A percentile compares a stretch with the other conserved stretches of the same genome.
phyloP scores from a whole-genome alignment of 2,113 vertebrate species.

The Erpornis zantholeuca region DNA sequence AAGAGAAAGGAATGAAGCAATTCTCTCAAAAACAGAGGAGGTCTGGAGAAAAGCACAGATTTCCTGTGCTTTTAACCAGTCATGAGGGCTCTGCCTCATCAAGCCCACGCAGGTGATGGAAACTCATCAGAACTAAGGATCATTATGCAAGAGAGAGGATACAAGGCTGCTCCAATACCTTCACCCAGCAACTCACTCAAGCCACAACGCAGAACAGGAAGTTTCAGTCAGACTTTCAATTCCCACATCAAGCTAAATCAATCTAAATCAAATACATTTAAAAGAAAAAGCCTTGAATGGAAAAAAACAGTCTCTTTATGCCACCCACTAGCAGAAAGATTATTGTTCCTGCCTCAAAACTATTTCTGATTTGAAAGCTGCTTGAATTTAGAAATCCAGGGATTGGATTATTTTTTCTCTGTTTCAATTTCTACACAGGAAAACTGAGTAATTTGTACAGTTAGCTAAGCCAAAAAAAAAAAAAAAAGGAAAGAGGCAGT shows the following conservation, averaged over 20 bases:
- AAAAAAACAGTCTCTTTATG: constrained; percentile 33
- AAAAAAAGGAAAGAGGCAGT: fast-evolving
- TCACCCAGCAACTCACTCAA: constrained; percentile 24
- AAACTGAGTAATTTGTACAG: not conserved
- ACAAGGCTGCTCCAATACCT: not conserved
- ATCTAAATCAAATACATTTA: constrained; percentile 35
- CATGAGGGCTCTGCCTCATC: not conserved
- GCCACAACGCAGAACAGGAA: constrained; percentile 60
- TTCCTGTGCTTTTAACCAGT: constrained; percentile 35
- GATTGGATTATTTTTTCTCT: not conserved
- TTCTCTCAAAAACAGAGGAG: not conserved
- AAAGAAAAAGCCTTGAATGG: constrained; percentile 32
- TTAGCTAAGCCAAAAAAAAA: not conserved
- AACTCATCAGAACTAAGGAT: constrained; percentile 32
- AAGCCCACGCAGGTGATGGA: constrained; percentile 29
- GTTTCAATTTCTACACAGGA: not conserved
- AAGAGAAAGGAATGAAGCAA: not conserved
- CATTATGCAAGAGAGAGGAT: constrained; percentile 26
- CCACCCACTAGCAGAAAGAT: constrained; percentile 44
- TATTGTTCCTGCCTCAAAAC: constrained; percentile 29
- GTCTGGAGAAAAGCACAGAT: not conserved
- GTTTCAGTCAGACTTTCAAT: constrained; percentile 59
- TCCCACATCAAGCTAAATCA: constrained; percentile 45
- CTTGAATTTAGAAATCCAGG: constrained; percentile 20
- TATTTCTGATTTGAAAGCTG: constrained; percentile 32